A percentile compares a stretch with the other conserved stretches of the same genome.
These are phyloP conservation scores for Tetrapedia diversipes DNA, from an alignment of 2,888 invertebrate species.

Conservation along the genomic window DNA sequence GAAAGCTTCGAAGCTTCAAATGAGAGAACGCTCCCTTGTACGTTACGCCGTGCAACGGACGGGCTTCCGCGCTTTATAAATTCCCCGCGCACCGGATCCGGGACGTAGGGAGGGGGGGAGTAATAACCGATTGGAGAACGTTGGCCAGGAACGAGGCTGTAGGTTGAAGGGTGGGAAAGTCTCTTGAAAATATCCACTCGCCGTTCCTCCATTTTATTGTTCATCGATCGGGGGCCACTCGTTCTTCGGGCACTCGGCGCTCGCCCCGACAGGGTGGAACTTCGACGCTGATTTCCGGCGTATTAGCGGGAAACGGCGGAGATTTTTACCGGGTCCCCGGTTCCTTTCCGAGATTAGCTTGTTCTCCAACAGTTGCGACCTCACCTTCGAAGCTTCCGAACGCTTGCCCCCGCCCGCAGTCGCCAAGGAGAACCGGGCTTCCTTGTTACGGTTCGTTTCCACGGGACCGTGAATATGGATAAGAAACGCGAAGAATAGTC, in stretches of 20 bases:
- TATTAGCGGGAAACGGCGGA: background rate
- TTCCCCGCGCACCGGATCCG: conserved; percentile 37
- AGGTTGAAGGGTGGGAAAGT: background rate
- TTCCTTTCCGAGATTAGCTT: conserved; percentile 2
- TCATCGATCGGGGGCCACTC: conserved; percentile 27
- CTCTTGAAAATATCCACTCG: conserved; percentile 38
- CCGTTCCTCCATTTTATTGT: conserved; percentile 10
- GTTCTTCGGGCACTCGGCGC: background rate
- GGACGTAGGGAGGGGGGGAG: background rate
- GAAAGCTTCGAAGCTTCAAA: conserved; percentile 28
- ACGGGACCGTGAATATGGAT: background rate
- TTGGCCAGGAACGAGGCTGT: conserved; percentile 15
- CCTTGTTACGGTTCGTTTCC: background rate
- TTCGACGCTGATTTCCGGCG: background rate
- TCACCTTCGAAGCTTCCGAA: no score
- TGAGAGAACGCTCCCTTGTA: conserved; percentile 43
- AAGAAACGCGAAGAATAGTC: background rate
- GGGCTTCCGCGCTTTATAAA: conserved; percentile 37
- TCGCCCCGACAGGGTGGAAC: background rate
- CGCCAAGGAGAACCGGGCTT: background rate
- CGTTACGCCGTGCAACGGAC: conserved; percentile 13
- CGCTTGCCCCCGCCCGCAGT: no score
- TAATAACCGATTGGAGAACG: conserved; percentile 38
- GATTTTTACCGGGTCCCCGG: background rate
- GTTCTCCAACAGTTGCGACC: background rate